A percentile compares a stretch with the other conserved stretches of the same genome.
Conservation (phyloP, 2,888 invertebrate species). For the Notocelia uddmanniana region DNA sequence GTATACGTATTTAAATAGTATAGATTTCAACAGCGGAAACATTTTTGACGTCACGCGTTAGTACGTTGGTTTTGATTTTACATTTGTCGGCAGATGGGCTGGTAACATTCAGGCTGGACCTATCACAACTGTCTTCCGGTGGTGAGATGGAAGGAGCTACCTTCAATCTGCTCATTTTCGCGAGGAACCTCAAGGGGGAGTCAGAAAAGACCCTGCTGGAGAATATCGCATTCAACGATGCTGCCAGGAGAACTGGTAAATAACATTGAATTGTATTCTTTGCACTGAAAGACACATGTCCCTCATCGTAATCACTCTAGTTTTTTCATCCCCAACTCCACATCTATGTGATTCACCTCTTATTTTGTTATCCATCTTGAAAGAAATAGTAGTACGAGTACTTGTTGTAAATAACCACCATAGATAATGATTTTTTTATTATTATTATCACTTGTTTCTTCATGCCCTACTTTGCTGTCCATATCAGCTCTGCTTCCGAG, state of each 20-base stretch:
- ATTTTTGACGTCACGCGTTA: too few relatives aligned
- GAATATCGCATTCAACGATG: conserved; percentile 94
- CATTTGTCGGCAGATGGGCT: conserved; percentile 70
- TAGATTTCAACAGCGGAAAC: too few relatives aligned
- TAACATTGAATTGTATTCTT: background rate
- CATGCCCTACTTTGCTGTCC: too few relatives aligned
- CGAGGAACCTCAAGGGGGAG: conserved; percentile 93
- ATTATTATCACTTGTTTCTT: too few relatives aligned
- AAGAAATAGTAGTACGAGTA: too few relatives aligned
- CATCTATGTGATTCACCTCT: too few relatives aligned
- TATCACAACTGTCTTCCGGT: conserved; percentile 86
- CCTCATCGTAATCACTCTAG: background rate
- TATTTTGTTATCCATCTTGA: too few relatives aligned
- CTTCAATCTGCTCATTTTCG: conserved; percentile 92
- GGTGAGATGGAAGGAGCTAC: conserved; percentile 83
- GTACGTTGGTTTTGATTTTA: background rate
- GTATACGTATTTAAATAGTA: background rate
- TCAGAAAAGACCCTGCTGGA: conserved; percentile 93
- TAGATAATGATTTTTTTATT: too few relatives aligned
- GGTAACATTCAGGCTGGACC: conserved; percentile 82
- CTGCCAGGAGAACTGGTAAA: conserved; percentile 93
- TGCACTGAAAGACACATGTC: background rate
- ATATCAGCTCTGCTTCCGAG: too few relatives aligned
- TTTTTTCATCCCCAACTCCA: background rate
- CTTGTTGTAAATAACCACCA: too few relatives aligned